Conservation (phyloP, 2,113 vertebrate species). For the Paracanthobrama guichenoti region DNA sequence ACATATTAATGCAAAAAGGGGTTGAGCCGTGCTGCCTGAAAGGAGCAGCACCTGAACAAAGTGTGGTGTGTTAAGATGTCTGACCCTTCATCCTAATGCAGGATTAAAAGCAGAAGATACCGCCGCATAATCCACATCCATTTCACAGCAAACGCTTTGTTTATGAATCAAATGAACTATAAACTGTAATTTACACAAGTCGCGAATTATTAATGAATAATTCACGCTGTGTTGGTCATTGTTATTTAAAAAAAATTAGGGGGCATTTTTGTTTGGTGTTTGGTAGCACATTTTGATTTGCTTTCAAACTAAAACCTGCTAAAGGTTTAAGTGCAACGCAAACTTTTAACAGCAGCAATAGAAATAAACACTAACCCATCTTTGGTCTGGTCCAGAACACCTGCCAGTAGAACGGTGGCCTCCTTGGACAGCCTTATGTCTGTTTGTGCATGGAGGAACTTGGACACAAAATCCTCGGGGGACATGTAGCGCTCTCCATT, state of each 20-base stretch:
- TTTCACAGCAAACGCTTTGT: conserved; percentile 46
- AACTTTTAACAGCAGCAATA: neutral
- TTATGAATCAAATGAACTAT: conserved; percentile 35
- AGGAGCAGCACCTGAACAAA: conserved; percentile 68
- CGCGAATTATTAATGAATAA: conserved; percentile 29
- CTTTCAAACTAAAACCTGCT: neutral
- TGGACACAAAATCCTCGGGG: conserved; percentile 81
- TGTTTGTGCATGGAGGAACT: conserved; percentile 80
- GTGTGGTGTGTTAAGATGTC: conserved; percentile 71
- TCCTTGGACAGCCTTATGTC: conserved; percentile 77
- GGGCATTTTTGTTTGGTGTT: neutral
- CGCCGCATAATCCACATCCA: conserved; percentile 39
- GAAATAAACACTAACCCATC: conserved; percentile 77
- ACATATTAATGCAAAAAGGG: conserved; percentile 89
- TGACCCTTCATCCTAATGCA: conserved; percentile 54
- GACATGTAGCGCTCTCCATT: conserved; percentile 86
- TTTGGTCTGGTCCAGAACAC: conserved; percentile 88
- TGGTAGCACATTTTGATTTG: conserved; percentile 3
- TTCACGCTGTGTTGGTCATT: neutral
- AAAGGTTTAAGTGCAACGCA: neutral
- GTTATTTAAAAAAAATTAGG: neutral
- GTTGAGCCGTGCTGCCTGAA: conserved; percentile 76
- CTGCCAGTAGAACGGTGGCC: conserved; percentile 80
- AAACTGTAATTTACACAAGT: conserved; percentile 42
- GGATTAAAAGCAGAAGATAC: conserved; percentile 50